Evolutionary conservation across 2,797 vertebrate species (phyloP).

Genomic region (Molothrus aeneus): DNA sequence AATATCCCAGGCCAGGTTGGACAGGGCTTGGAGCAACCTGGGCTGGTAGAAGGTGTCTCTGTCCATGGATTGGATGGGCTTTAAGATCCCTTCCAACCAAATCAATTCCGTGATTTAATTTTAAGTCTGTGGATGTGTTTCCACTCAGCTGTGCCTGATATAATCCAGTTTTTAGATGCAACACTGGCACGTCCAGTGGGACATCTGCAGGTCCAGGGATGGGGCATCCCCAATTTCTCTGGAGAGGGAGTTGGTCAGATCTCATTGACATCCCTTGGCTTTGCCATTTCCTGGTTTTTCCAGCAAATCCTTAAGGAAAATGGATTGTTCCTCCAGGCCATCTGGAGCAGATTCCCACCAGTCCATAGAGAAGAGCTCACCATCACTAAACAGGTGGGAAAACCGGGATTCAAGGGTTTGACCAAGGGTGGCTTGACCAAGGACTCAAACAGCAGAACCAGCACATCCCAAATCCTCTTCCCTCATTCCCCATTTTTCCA

Average conservation of each 20-base stretch:
- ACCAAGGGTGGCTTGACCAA: neutral
- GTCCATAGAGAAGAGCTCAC: neutral
- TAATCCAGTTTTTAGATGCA: neutral
- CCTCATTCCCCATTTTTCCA: neutral
- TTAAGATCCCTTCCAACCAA: neutral
- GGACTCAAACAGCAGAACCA: neutral
- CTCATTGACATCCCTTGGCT: neutral
- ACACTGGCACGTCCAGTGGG: neutral
- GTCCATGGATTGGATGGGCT: neutral
- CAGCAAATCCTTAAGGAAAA: neutral
- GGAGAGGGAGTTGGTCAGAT: rapidly evolving
- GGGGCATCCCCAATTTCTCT: neutral
- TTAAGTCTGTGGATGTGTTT: neutral
- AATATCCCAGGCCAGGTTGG: neutral
- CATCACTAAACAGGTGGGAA: neutral
- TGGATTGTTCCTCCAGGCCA: rapidly evolving
- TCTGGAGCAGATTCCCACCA: rapidly evolving
- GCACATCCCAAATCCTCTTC: neutral
- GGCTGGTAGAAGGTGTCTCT: neutral
- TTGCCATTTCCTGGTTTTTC: neutral
- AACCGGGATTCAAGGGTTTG: neutral
- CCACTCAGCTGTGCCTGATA: neutral
- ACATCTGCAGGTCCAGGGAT: rapidly evolving
- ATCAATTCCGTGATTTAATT: neutral
- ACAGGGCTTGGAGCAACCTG: neutral